Evolutionary conservation across 2,113 vertebrate genomes (phyloP).

Genomic region (Lophotis ruficrista): DNA sequence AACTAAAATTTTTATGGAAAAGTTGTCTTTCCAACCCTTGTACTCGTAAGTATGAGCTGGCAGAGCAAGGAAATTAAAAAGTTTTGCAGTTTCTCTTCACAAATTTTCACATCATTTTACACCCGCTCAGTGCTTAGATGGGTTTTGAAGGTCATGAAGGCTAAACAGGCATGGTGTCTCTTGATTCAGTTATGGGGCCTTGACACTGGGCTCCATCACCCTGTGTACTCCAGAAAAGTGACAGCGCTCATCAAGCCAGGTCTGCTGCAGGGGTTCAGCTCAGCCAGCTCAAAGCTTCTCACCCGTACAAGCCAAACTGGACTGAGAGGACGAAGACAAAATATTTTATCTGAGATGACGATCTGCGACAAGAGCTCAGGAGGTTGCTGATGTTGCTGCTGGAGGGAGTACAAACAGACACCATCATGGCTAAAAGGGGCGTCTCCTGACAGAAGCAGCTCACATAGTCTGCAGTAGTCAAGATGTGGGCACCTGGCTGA

Average conservation of each 20-base stretch:
- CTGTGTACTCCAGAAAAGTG: background rate
- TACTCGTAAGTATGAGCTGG: background rate
- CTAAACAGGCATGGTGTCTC: background rate
- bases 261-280: background rate
- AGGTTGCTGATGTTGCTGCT: background rate
- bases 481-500: background rate
- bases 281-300: background rate
- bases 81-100: background rate
- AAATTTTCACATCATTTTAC: background rate
- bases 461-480: rapidly evolving
- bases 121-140: background rate
- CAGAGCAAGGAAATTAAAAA: background rate
- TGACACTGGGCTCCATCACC: background rate
- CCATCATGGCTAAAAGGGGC: background rate
- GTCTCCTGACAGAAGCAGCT: background rate
- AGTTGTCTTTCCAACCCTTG: background rate
- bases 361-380: background rate
- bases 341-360: background rate
- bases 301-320: background rate
- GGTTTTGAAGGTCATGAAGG: background rate
- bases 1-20: background rate
- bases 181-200: background rate
- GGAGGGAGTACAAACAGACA: background rate
- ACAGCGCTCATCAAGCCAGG: background rate
- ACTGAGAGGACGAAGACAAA: background rate